Evolutionary conservation across 1,140 invertebrate species (phyloP).

Genomic region (Orius insidiosus): DNA sequence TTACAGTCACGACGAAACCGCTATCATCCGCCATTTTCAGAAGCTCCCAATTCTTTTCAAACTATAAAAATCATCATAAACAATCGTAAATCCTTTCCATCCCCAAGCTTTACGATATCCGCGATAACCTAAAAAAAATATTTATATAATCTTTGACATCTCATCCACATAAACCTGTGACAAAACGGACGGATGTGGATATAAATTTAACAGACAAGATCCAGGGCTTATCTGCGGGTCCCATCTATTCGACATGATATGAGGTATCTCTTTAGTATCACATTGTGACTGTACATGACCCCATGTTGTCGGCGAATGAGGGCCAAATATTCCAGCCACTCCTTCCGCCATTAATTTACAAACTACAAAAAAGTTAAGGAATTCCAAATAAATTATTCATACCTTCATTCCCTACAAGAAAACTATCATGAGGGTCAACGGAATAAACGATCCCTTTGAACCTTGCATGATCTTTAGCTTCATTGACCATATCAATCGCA

Average conservation of each 20-base stretch:
- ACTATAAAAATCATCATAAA: conserved; percentile 70
- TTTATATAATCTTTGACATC: too few relatives aligned
- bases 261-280: conserved; percentile 91
- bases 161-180: conserved; percentile 69
- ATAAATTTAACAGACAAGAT: conserved; percentile 83
- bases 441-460: neutral
- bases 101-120: conserved; percentile 53
- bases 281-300: conserved; percentile 90
- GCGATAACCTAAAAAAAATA: conserved; percentile 37
- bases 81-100: conserved; percentile 72
- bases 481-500: conserved; percentile 9
- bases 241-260: conserved; percentile 81
- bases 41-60: conserved; percentile 60
- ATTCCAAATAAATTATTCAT: neutral
- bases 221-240: conserved; percentile 70
- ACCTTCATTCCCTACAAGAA: neutral
- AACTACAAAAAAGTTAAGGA: conserved; percentile 37
- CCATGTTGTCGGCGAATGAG: conserved; percentile 72
- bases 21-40: conserved; percentile 47
- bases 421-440: neutral
- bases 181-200: conserved; percentile 75
- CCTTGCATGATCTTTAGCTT: neutral
- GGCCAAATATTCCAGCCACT: conserved; percentile 85
- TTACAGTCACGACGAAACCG: conserved; percentile 34
- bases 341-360: conserved; percentile 72